Percentiles rank a stretch among this genome's conserved stretches.
Conservation (phyloP, 2,113 vertebrate species). For the Poeciliopsis occidentalis region DNA sequence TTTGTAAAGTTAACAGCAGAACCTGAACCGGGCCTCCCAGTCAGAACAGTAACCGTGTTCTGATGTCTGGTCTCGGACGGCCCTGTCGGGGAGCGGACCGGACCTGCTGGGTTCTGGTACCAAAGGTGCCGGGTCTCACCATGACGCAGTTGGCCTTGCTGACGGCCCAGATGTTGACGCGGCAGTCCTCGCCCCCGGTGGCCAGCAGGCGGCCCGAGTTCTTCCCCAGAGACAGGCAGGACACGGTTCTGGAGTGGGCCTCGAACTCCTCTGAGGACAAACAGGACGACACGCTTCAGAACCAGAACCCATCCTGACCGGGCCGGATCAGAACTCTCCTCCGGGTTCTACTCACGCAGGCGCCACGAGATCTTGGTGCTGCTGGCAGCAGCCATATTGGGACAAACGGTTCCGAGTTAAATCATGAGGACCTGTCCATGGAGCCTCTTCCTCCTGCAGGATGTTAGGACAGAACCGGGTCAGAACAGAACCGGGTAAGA, state of each 20-base stretch:
- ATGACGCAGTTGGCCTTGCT: conserved; percentile 98
- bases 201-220: conserved; percentile 91
- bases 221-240: conserved; percentile 89
- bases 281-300: background rate
- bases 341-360: conserved; percentile 85
- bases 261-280: conserved; percentile 88
- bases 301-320: background rate
- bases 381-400: conserved; percentile 84
- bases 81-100: too few relatives aligned
- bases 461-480: background rate
- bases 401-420: background rate
- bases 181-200: conserved; percentile 93
- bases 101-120: too few relatives aligned
- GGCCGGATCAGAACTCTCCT: background rate
- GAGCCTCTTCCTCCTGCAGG: background rate
- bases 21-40: too few relatives aligned
- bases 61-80: too few relatives aligned
- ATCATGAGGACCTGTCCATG: background rate
- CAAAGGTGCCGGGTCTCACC: conserved; percentile 71
- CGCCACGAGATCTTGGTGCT: conserved; percentile 92
- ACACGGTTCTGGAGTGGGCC: conserved; percentile 90
- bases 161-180: conserved; percentile 94
- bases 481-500: background rate
- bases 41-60: too few relatives aligned
- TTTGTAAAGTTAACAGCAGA: background rate